These are phyloP conservation scores for Picathartes gymnocephalus DNA, from an alignment of 2,113 vertebrate species.

Conservation along the genomic window DNA sequence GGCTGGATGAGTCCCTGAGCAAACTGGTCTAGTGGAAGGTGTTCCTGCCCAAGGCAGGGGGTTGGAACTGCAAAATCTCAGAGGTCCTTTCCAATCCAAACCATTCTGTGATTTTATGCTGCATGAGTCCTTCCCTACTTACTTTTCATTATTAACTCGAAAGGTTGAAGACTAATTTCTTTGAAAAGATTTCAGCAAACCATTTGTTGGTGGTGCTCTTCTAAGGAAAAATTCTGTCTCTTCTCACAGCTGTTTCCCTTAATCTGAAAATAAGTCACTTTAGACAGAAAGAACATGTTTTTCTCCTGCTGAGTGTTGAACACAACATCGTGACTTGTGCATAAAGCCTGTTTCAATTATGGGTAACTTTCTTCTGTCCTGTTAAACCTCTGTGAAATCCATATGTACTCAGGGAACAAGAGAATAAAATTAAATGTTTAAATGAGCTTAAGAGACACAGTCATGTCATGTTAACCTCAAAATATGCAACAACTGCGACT, in stretches of 20 bases:
- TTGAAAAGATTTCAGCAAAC: background rate
- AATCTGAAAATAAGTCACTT: conserved; percentile 20
- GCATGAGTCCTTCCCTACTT: background rate
- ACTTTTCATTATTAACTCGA: background rate
- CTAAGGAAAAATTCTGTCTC: background rate
- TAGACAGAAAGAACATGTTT: background rate
- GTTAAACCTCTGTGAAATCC: conserved; percentile 26
- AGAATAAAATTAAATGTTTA: conserved; percentile 40
- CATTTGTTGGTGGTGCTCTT: background rate
- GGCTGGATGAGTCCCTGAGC: background rate
- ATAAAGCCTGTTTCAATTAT: background rate
- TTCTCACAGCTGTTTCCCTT: background rate
- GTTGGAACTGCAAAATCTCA: background rate
- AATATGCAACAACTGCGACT: background rate
- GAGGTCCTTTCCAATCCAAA: background rate
- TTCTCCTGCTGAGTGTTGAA: background rate
- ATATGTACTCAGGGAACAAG: background rate
- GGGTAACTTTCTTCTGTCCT: conserved; percentile 11
- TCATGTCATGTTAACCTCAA: conserved; percentile 25
- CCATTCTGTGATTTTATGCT: background rate
- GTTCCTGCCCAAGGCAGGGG: background rate
- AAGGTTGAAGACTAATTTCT: background rate
- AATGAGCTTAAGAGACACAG: conserved; percentile 23
- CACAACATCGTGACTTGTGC: background rate
- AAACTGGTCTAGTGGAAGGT: background rate